Evolutionary conservation across 2,113 vertebrate genomes (phyloP), one percentile per base, ranked within the genome.

Genomic region (Dryoscopus gambensis): DNA sequence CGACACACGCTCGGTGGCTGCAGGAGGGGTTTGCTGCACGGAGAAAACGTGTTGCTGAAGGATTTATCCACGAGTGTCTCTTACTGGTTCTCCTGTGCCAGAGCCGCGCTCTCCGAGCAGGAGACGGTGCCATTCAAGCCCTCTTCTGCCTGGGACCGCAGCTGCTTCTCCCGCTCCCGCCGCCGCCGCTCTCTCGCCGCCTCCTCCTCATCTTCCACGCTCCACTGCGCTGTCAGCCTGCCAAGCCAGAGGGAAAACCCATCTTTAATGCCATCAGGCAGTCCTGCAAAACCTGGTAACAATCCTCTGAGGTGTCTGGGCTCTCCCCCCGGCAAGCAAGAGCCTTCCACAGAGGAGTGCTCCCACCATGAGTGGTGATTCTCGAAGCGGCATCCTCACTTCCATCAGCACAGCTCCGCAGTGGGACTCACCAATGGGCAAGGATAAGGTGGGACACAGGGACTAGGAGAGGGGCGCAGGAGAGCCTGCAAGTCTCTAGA

Each of bases 191-290:
- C 98, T 18, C 98, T 84, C 1, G 98, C 98, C 0, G 98, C 97
- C 93, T 99, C 99, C 85, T 99, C 98, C 69, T 98, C 98, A 1
- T 99, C 99, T 70, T 99, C 99, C 93, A 98, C 97, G 4, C 98
- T 98, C 95, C 99, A 97, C 95, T 99, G 99, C 1, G 98, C 97
- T 37, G 98, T 98, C 92, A 99, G 94, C 97, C 99, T 99, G 97
- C 39, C 77, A 57, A 81, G 59, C 17, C 90, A 84, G 40, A 96
- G 39, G 60, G 68, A 91, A 95, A 96, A 93, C 8, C 14, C 82
- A 88, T 39, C 59, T 59, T 88, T 35, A 86, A 21, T 0, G 2
- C 60, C 10, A 2, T 21, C 9, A 2, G 28, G 52, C 63, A 87
- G 13, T 5, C 47, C 81, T 84, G 60, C 22, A 82, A 73, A 88